A percentile compares a stretch with the other conserved stretches of the same genome.
Evolutionary conservation across 2,888 invertebrate genomes (phyloP).

Genomic region (Dromius quadrimaculatus): DNA sequence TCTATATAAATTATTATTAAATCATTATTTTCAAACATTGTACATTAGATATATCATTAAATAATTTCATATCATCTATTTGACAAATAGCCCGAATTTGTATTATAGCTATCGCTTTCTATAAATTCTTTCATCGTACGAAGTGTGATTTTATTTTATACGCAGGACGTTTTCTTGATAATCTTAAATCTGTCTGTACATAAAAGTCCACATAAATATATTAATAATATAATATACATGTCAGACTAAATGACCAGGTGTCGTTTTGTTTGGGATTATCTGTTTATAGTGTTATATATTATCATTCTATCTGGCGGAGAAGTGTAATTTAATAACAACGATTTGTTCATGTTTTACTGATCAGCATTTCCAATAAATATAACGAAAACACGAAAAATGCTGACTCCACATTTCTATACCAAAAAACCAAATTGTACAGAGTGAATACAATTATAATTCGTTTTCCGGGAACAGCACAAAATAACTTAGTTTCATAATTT

Average conservation of each 20-base stretch:
- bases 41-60: conserved; percentile 42
- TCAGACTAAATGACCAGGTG: conserved; percentile 46
- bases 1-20: conserved; percentile 35
- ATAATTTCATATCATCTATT: conserved; percentile 34
- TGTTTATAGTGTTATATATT: conserved; percentile 52
- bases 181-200: conserved; percentile 48
- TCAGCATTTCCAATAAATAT: conserved; percentile 39
- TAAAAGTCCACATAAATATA: conserved; percentile 52
- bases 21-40: conserved; percentile 41
- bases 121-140: conserved; percentile 31
- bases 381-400: conserved; percentile 23
- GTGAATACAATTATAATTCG: conserved; percentile 42
- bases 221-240: conserved; percentile 50
- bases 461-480: conserved; percentile 41
- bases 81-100: conserved; percentile 41
- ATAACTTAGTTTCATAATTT: conserved; percentile 35
- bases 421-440: conserved; percentile 50
- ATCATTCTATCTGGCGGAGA: conserved; percentile 48
- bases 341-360: conserved; percentile 47
- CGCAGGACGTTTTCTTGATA: conserved; percentile 50
- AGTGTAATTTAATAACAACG: conserved; percentile 50
- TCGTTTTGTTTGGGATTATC: conserved; percentile 49
- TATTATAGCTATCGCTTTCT: conserved; percentile 46
- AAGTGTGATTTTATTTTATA: conserved; percentile 48
- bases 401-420: conserved; percentile 40